Evolutionary conservation across 2,888 invertebrate genomes (phyloP), one percentile per base, ranked within the genome.

Genomic region (Cerceris ruficornis): DNA sequence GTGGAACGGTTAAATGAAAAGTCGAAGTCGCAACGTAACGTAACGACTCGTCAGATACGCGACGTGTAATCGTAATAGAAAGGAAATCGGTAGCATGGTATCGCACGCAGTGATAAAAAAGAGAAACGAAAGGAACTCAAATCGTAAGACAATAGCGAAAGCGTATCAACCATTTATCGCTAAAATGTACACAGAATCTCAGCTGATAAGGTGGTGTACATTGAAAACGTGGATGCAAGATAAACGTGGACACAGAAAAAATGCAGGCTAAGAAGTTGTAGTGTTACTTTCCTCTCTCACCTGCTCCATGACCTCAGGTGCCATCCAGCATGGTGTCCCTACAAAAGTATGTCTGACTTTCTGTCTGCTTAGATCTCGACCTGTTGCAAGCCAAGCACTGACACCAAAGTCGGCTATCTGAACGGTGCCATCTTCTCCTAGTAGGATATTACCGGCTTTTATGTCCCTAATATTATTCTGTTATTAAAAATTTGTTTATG

Each of bases 271-370:
- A 91, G 91, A 92, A 92, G 90, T 88, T 90, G 91, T 90, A 92
- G 87, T 91, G 90, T 90, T 92, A 92, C 92, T 92, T 92, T 92
- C 91, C 90, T 91, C 89, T 91, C 93, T 93, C 92, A 96, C 96
- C 94, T 98, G 98, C 93, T 98, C 98, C 99, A 99, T 99, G 83
- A 99, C 99, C 94, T 99, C 99, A 0, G 99, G 99, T 2, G 99
- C 99, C 99, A 99, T 99, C 99, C 99, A 99, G 91, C 99, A 99
- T 0, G 99, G 99, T 0, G 99, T 99, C 11, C 99, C 99, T 0
- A 99, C 99, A 93, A 99, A 99, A 0, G 99, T 99, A 92, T 99
- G 98, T 54, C 99, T 94, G 28, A 98, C 97, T 93, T 98, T 98
- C 93, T 99, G 98, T 61, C 98, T 94, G 6, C 98, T 98, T 77